Percentiles rank a stretch among this genome's conserved stretches.
phyloP scores from a whole-genome alignment of 2,113 vertebrate genomes.

The Pionites leucogaster region DNA sequence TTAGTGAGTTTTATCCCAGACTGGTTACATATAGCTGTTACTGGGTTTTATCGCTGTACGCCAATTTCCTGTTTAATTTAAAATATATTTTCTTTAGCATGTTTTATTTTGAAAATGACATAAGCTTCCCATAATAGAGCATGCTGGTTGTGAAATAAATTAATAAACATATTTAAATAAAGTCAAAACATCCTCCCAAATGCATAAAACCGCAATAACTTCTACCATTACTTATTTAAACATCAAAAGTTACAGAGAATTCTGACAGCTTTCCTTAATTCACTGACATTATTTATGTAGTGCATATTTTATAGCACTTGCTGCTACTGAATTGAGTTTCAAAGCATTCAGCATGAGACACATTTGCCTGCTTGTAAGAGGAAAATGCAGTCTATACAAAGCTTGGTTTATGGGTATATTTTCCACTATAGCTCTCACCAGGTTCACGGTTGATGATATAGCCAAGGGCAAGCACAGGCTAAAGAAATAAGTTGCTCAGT shows the following conservation, averaged over 20 bases:
- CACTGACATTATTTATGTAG: conserved; percentile 2
- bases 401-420: rapidly evolving
- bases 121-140: neutral
- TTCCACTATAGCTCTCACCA: neutral
- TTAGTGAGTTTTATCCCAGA: neutral
- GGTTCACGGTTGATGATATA: neutral
- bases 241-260: neutral
- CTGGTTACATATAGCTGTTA: neutral
- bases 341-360: neutral
- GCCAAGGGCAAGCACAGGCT: neutral
- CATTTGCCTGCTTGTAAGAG: neutral
- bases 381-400: neutral
- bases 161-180: conserved; percentile 34
- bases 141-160: conserved; percentile 5
- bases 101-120: conserved; percentile 40
- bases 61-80: conserved; percentile 45
- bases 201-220: conserved; percentile 30
- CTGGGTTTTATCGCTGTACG: neutral
- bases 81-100: conserved; percentile 27
- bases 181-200: neutral
- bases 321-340: neutral
- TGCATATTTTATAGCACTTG: neutral
- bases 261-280: conserved; percentile 12
- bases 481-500: neutral
- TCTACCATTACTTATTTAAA: conserved; percentile 13